Conservation (phyloP, 2,797 vertebrate species). For the Gorsachius magnificus region DNA sequence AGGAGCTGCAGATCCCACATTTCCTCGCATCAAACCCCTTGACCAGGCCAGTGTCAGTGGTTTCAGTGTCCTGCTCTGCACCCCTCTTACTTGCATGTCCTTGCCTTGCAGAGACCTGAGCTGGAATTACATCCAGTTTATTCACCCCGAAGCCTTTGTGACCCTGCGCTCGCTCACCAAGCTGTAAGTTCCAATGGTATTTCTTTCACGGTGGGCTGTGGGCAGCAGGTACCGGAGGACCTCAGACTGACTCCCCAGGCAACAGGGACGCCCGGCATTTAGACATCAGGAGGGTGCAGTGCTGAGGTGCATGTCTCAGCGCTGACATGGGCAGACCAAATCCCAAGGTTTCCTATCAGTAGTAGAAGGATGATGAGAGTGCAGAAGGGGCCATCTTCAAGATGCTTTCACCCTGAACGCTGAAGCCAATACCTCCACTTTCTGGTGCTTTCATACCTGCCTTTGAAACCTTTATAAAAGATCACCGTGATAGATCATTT, state of each 20-base stretch:
- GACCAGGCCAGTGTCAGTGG: neutral
- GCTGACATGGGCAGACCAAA: neutral
- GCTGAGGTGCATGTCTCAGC: neutral
- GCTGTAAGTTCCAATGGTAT: conserved; percentile 83
- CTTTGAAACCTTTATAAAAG: neutral
- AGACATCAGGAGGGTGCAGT: neutral
- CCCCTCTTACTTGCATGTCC: neutral
- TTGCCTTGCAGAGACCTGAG: conserved; percentile 87
- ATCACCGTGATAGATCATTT: neutral
- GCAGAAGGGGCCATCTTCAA: neutral
- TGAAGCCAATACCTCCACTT: neutral
- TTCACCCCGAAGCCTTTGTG: conserved; percentile 89
- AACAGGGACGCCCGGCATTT: neutral
- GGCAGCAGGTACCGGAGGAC: neutral
- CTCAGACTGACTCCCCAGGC: neutral
- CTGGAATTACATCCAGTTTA: conserved; percentile 87
- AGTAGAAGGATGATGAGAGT: neutral
- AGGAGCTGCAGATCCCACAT: neutral
- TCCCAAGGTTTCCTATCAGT: neutral
- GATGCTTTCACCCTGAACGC: neutral
- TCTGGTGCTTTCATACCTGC: neutral
- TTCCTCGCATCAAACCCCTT: neutral
- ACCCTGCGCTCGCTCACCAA: conserved; percentile 89
- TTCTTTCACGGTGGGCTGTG: neutral
- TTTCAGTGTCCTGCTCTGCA: neutral